These are phyloP conservation scores for Apoda limacodes DNA, from an alignment of 2,888 invertebrate genomes.

Conservation along the genomic window DNA sequence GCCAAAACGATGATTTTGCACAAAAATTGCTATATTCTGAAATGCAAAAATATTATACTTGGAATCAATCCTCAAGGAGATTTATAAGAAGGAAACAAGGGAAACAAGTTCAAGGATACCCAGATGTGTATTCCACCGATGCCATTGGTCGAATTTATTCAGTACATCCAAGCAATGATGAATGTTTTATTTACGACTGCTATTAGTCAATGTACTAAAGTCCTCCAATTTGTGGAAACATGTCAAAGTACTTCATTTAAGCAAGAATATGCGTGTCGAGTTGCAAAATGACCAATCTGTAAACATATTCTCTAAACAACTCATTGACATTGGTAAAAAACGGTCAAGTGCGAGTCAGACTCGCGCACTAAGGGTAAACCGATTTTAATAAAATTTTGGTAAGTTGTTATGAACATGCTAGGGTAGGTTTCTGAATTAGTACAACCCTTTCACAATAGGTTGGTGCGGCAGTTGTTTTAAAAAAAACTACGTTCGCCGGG, in stretches of 20 bases:
- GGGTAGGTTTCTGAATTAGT: too few relatives aligned
- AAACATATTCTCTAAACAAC: constrained; percentile 19
- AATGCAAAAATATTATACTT: constrained; percentile 22
- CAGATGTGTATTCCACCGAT: constrained; percentile 26
- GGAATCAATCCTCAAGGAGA: constrained; percentile 20
- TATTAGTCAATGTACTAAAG: constrained; percentile 26
- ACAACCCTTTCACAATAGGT: too few relatives aligned
- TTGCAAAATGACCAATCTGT: constrained; percentile 19
- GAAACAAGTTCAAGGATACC: constrained; percentile 20
- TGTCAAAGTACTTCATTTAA: constrained; percentile 23
- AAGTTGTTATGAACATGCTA: too few relatives aligned
- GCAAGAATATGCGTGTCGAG: constrained; percentile 18
- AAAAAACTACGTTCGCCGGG: too few relatives aligned
- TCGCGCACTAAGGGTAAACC: too few relatives aligned
- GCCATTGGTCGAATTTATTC: constrained; percentile 30
- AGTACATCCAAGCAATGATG: constrained; percentile 29
- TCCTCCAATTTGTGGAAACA: constrained; percentile 21
- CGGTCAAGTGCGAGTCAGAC: too few relatives aligned
- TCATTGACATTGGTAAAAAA: constrained; percentile 21
- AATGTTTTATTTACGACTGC: constrained; percentile 32
- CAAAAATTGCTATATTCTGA: constrained; percentile 20
- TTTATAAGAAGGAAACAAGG: constrained; percentile 22
- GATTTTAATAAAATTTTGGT: too few relatives aligned
- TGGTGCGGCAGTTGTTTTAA: too few relatives aligned
- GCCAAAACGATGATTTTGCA: constrained; percentile 21